Percentiles rank a stretch among this genome's conserved stretches.
These are phyloP conservation scores for Drosophila ananassae DNA, from an alignment of 1,140 invertebrate genomes.

Conservation along the genomic window DNA sequence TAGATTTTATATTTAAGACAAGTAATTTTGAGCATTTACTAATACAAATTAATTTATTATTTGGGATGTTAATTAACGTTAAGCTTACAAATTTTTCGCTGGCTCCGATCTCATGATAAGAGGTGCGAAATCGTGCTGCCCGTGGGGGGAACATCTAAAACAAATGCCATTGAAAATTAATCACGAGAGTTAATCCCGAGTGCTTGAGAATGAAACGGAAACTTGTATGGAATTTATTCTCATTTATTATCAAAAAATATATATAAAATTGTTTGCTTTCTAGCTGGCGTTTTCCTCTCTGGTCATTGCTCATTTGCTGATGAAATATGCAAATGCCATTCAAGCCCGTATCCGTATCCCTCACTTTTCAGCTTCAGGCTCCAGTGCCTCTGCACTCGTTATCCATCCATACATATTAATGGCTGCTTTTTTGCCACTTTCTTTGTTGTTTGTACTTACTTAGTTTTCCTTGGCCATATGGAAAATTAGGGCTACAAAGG, in stretches of 20 bases:
- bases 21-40: neutral
- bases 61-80: slow-evolving; percentile 32
- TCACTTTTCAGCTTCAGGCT: slow-evolving; percentile 14
- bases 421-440: slow-evolving; percentile 19
- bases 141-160: slow-evolving; percentile 28
- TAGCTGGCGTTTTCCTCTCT: neutral
- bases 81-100: slow-evolving; percentile 4
- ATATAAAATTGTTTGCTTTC: neutral
- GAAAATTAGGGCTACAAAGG: slow-evolving; percentile 13
- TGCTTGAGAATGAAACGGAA: neutral
- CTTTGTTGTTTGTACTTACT: slow-evolving; percentile 29
- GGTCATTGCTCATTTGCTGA: slow-evolving; percentile 31
- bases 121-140: slow-evolving; percentile 47
- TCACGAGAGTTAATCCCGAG: slow-evolving; percentile 1
- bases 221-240: neutral
- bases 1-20: slow-evolving; percentile 8
- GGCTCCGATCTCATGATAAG: slow-evolving; percentile 32
- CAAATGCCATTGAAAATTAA: slow-evolving; percentile 4
- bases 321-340: slow-evolving; percentile 42
- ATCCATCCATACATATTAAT: slow-evolving; percentile 32
- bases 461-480: slow-evolving; percentile 42
- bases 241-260: neutral
- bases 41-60: slow-evolving; percentile 19
- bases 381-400: slow-evolving; percentile 27
- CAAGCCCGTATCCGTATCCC: neutral